Conservation (phyloP, 2,888 invertebrate species). For the Bruchidius siliquastri region DNA sequence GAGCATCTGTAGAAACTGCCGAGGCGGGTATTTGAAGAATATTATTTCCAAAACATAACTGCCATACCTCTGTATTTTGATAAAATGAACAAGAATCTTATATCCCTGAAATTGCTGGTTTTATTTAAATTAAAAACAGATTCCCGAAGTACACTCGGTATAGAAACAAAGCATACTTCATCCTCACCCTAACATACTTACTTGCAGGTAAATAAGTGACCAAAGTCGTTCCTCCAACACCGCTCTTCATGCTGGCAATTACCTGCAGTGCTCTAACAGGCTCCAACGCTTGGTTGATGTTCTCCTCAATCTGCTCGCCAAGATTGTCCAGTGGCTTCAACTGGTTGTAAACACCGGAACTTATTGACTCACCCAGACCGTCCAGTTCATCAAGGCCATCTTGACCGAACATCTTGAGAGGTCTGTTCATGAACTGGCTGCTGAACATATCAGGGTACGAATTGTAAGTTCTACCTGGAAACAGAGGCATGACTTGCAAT, state of each 20-base stretch:
- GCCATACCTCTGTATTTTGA: too few species aligned
- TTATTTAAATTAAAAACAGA: too few species aligned
- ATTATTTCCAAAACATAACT: too few species aligned
- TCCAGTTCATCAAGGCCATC: not conserved
- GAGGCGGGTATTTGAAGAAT: too few species aligned
- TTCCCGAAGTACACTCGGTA: too few species aligned
- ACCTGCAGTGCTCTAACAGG: constrained; percentile 24
- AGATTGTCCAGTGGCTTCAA: not conserved
- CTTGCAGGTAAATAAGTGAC: constrained; percentile 20
- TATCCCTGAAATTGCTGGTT: too few species aligned
- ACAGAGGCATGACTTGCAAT: too few species aligned
- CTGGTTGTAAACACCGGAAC: not conserved
- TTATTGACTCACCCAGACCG: not conserved
- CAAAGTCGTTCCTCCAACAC: constrained; percentile 23
- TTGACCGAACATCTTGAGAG: not conserved
- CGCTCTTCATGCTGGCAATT: constrained; percentile 18
- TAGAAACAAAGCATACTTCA: too few species aligned
- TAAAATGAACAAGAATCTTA: too few species aligned
- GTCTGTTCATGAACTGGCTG: not conserved
- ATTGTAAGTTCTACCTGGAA: not conserved
- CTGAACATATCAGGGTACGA: not conserved
- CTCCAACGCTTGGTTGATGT: constrained; percentile 15
- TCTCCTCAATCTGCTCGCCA: too few species aligned
- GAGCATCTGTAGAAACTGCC: too few species aligned
- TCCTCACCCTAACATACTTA: too few species aligned